phyloP scores from a whole-genome alignment of 2,113 vertebrate genomes.

The Siniperca knerii region DNA sequence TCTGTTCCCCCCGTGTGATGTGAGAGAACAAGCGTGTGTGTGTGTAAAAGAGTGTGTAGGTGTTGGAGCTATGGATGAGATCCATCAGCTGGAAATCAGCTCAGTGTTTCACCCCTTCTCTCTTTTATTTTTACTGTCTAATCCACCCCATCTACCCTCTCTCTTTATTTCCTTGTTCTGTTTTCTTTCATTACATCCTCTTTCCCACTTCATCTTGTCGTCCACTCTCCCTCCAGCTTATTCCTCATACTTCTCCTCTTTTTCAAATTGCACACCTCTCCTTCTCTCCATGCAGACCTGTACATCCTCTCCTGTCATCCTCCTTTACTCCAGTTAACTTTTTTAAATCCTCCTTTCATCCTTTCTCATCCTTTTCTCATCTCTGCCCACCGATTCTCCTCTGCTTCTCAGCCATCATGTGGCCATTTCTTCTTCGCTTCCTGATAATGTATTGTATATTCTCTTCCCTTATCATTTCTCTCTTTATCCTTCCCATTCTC shows the following conservation, averaged over 20 bases:
- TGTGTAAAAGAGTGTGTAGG: constrained; percentile 32
- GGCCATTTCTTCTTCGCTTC: constrained; percentile 13
- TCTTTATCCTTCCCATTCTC: background rate
- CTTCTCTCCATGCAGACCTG: background rate
- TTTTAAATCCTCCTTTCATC: constrained; percentile 39
- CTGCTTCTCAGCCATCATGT: background rate
- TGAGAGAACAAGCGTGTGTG: constrained; percentile 28
- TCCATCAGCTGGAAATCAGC: constrained; percentile 67
- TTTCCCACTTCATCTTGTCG: constrained; percentile 49
- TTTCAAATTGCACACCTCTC: constrained; percentile 13
- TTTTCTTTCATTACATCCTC: constrained; percentile 47
- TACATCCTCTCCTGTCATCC: background rate
- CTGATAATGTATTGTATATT: constrained; percentile 27
- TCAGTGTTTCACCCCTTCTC: constrained; percentile 1
- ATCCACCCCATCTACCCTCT: constrained; percentile 37
- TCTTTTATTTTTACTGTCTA: constrained; percentile 23
- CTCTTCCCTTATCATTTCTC: background rate
- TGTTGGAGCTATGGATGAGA: constrained; percentile 49
- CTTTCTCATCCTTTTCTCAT: constrained; percentile 9
- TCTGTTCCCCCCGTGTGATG: constrained; percentile 28
- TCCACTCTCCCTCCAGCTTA: background rate
- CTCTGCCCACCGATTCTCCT: background rate
- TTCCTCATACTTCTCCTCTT: constrained; percentile 15
- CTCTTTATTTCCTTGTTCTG: constrained; percentile 45
- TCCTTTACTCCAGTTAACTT: constrained; percentile 15